phyloP scores from a whole-genome alignment of 2,797 vertebrate species.

The Luscinia luscinia region DNA sequence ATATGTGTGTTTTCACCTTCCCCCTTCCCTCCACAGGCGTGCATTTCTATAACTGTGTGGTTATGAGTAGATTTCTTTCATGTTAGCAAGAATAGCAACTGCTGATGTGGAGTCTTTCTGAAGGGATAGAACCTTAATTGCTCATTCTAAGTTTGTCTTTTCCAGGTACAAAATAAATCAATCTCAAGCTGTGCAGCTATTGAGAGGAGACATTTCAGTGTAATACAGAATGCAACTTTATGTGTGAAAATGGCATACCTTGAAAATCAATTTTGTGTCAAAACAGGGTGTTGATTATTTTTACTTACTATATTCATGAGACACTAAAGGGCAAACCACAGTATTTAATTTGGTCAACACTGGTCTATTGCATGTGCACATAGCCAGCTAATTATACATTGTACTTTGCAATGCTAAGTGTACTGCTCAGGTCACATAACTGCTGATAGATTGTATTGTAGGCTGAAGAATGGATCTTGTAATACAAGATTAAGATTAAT shows the following conservation, averaged over 20 bases:
- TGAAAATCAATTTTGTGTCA: constrained; percentile 61
- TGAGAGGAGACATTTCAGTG: constrained; percentile 27
- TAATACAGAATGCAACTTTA: constrained; percentile 20
- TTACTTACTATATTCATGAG: constrained; percentile 21
- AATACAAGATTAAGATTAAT: constrained; percentile 36
- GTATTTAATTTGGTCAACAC: background rate
- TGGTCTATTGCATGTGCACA: background rate
- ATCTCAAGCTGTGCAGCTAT: constrained; percentile 19
- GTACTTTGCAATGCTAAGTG: background rate
- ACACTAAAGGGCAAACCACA: background rate
- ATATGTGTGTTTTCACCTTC: background rate
- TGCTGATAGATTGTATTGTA: background rate
- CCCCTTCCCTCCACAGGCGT: background rate
- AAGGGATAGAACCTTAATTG: background rate
- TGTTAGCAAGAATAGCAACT: background rate
- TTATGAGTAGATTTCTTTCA: background rate
- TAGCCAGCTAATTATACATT: constrained; percentile 9
- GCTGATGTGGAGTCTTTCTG: background rate
- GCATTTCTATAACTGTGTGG: background rate
- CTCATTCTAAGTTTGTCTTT: constrained; percentile 46
- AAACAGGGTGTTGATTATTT: background rate
- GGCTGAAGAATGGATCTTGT: background rate
- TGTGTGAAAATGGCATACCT: constrained; percentile 32
- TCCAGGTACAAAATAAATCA: constrained; percentile 55
- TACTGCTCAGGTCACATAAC: background rate